Percentiles rank a stretch among this genome's conserved stretches.
Evolutionary conservation across 2,797 vertebrate species (phyloP).

Genomic region (Echeneis naucrates): DNA sequence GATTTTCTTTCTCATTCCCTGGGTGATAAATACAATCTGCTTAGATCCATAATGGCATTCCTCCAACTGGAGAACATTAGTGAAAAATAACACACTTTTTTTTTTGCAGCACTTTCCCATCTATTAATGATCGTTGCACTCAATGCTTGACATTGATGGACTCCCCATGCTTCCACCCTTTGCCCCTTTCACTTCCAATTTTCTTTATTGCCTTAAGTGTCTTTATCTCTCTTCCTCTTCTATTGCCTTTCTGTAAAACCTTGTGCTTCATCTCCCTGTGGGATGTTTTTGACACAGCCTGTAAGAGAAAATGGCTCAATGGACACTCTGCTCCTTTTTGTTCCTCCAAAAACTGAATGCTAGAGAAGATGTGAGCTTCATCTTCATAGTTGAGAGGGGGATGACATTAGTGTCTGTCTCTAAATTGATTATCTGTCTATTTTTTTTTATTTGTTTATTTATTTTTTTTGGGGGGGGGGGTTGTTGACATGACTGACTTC

Average conservation of each 20-base stretch:
- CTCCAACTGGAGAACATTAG: constrained; percentile 63
- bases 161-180: constrained; percentile 27
- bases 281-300: neutral
- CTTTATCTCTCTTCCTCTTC: neutral
- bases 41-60: constrained; percentile 56
- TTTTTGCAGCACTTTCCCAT: constrained; percentile 55
- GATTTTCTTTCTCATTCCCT: constrained; percentile 47
- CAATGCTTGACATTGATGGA: constrained; percentile 73
- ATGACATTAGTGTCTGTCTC: constrained; percentile 16
- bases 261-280: constrained; percentile 18
- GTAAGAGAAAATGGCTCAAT: neutral
- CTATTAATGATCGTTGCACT: constrained; percentile 71
- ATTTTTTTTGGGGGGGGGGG: too few species aligned
- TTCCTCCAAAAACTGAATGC: neutral
- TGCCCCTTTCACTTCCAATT: constrained; percentile 57
- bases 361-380: neutral
- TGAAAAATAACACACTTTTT: constrained; percentile 64
- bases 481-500: constrained; percentile 46
- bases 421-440: constrained; percentile 43
- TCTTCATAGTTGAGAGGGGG: neutral
- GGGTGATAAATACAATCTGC: constrained; percentile 58
- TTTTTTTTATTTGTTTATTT: too few species aligned
- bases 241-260: constrained; percentile 18
- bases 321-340: neutral
- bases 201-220: constrained; percentile 37